Conservation (phyloP, 2,113 vertebrate genomes). For the Pelecanus crispus region DNA sequence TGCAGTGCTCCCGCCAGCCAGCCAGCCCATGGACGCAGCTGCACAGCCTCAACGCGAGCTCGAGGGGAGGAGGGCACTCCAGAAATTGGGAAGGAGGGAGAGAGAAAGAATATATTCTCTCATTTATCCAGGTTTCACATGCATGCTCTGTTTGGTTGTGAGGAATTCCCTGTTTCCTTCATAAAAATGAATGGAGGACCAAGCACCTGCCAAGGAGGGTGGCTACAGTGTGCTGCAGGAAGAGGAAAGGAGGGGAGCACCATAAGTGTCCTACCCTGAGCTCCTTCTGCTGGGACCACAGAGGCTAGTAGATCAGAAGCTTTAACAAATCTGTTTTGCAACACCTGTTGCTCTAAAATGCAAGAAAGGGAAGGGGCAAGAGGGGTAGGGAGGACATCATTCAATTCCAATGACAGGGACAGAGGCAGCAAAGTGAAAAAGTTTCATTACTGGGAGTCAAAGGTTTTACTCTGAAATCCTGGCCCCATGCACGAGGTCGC, state of each 20-base stretch:
- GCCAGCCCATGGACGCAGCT: fast-evolving
- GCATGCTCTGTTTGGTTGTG: background rate
- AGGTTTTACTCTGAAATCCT: background rate
- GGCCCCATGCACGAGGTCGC: background rate
- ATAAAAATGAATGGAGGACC: background rate
- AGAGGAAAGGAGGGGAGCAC: background rate
- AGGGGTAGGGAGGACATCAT: background rate
- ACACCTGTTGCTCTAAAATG: background rate
- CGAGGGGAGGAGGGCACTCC: background rate
- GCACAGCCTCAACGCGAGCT: fast-evolving
- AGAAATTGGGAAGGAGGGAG: background rate
- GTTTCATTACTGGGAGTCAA: background rate
- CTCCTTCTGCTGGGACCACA: background rate
- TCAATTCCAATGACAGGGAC: background rate
- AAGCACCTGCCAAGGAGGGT: background rate
- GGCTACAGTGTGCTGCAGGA: fast-evolving
- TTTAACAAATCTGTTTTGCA: background rate
- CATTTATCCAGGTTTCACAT: background rate
- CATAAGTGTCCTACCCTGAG: background rate
- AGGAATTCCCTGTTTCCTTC: background rate
- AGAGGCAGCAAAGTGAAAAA: background rate
- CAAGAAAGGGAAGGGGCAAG: background rate
- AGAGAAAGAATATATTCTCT: background rate
- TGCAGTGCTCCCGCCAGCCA: background rate
- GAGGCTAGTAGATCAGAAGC: background rate